Percentiles rank a stretch among this genome's conserved stretches.
Evolutionary conservation across 2,888 invertebrate genomes (phyloP).

Genomic region (Calameuta filiformis): DNA sequence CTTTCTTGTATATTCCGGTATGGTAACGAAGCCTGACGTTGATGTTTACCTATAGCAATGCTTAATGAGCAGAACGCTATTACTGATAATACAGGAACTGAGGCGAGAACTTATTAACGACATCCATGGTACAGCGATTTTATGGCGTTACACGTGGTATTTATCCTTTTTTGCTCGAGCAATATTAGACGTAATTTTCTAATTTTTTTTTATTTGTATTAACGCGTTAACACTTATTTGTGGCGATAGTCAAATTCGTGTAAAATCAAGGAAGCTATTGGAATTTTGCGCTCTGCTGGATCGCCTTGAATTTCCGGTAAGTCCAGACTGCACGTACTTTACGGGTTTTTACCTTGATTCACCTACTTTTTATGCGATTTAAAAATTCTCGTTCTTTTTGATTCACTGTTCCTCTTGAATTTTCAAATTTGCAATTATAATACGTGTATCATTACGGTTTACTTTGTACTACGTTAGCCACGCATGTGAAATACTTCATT

Average conservation of each 20-base stretch:
- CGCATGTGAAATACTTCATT: background rate
- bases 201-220: background rate
- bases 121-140: background rate
- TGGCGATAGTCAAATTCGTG: constrained; percentile 11
- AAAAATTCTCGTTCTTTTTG: background rate
- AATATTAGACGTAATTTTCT: background rate
- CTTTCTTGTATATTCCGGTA: background rate
- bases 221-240: background rate
- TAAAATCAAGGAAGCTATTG: constrained; percentile 24
- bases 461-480: background rate
- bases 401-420: background rate
- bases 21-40: background rate
- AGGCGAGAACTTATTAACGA: constrained; percentile 12
- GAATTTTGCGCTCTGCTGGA: constrained; percentile 33
- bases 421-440: background rate
- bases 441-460: background rate
- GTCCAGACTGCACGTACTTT: background rate
- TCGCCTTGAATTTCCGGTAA: constrained; percentile 28
- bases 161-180: background rate
- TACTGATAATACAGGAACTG: constrained; percentile 17
- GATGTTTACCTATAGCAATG: background rate
- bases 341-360: background rate
- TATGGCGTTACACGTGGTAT: background rate
- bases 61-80: constrained; percentile 24
- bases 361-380: background rate